Evolutionary conservation across 2,113 vertebrate species (phyloP).

Genomic region (Okapia johnstoni): DNA sequence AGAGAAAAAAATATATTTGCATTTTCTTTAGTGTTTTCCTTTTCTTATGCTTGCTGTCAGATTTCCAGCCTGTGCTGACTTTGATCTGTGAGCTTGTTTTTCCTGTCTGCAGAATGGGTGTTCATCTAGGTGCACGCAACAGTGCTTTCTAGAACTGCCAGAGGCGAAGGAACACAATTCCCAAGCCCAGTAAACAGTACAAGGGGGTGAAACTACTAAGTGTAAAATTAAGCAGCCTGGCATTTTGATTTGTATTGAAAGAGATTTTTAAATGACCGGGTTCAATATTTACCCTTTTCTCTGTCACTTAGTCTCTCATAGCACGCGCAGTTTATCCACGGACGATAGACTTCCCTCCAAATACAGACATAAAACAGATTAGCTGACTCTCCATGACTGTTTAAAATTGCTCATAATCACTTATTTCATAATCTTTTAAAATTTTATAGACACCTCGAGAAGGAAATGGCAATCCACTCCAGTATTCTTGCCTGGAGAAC

Average conservation of each 20-base stretch:
- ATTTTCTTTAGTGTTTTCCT: constrained; percentile 57
- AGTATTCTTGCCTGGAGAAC: no score
- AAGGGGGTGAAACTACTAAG: constrained; percentile 44
- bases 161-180: constrained; percentile 33
- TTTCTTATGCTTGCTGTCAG: constrained; percentile 58
- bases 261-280: constrained; percentile 62
- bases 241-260: constrained; percentile 59
- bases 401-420: constrained; percentile 9
- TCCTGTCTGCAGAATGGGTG: constrained; percentile 58
- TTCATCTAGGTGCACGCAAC: neutral
- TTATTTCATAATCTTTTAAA: constrained; percentile 13
- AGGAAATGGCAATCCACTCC: no score
- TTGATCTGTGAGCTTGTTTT: constrained; percentile 47
- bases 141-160: neutral
- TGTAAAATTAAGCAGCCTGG: constrained; percentile 66
- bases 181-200: neutral
- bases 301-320: neutral
- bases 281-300: constrained; percentile 20
- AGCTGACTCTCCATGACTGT: neutral
- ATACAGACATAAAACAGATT: neutral
- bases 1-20: constrained; percentile 63
- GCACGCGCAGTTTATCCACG: neutral
- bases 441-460: constrained; percentile 57
- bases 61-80: constrained; percentile 37
- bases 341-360: neutral